phyloP scores from a whole-genome alignment of 2,113 vertebrate species.

The Malurus cyaneus region DNA sequence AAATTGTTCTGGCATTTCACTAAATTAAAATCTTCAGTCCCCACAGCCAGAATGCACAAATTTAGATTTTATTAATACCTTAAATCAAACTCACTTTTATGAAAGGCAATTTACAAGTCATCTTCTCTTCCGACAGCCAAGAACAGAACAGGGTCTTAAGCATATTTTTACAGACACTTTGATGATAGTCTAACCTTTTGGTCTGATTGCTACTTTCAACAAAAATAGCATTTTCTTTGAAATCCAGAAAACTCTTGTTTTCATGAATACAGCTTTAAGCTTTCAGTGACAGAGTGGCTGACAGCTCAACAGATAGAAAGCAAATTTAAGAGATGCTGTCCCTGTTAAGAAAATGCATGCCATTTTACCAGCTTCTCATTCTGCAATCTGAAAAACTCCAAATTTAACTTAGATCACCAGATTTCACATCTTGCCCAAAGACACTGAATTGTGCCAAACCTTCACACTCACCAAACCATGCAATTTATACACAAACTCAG shows the following conservation, averaged over 20 bases:
- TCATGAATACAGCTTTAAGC: slow-evolving; percentile 6
- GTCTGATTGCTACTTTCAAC: slow-evolving; percentile 4
- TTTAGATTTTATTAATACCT: slow-evolving; percentile 77
- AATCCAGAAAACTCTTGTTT: slow-evolving; percentile 15
- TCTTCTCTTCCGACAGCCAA: slow-evolving; percentile 30
- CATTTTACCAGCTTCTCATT: background rate
- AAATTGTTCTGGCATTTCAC: slow-evolving; percentile 66
- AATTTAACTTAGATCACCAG: background rate
- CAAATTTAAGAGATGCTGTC: background rate
- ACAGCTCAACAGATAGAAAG: slow-evolving; percentile 24
- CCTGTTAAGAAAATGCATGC: background rate
- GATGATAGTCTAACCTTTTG: slow-evolving; percentile 37
- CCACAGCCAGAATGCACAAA: slow-evolving; percentile 63
- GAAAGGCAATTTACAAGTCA: slow-evolving; percentile 65
- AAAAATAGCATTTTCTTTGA: slow-evolving; percentile 29
- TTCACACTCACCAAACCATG: background rate
- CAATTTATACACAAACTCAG: background rate
- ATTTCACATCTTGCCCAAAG: background rate
- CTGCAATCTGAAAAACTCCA: background rate
- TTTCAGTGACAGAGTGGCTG: background rate
- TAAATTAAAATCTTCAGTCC: slow-evolving; percentile 72
- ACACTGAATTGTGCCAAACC: background rate
- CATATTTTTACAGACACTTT: slow-evolving; percentile 58
- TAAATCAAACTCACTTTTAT: slow-evolving; percentile 75
- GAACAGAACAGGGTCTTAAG: slow-evolving; percentile 47